phyloP scores from a whole-genome alignment of 2,797 vertebrate genomes.

The Neostethus bicornis region DNA sequence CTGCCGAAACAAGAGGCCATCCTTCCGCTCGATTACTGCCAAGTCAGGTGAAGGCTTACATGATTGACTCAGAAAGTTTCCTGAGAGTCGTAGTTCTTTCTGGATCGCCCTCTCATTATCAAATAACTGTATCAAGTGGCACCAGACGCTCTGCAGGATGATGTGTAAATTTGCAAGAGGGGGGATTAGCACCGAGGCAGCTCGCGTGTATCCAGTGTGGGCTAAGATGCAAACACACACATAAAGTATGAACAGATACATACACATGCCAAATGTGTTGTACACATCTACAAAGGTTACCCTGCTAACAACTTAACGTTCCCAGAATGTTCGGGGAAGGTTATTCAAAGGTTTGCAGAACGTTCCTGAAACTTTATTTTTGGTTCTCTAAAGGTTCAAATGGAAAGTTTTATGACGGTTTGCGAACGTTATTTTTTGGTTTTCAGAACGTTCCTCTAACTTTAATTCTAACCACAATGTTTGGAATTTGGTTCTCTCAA shows the following conservation, averaged over 20 bases:
- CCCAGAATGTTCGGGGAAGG: too few relatives aligned
- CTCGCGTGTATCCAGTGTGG: slow-evolving; percentile 42
- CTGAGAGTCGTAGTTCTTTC: slow-evolving; percentile 39
- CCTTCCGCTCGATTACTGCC: slow-evolving; percentile 55
- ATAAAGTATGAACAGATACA: slow-evolving; percentile 29
- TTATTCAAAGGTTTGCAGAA: too few relatives aligned
- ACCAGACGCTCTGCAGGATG: slow-evolving; percentile 23
- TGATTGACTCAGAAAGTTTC: slow-evolving; percentile 31
- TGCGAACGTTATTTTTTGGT: too few relatives aligned
- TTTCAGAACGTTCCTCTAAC: too few relatives aligned
- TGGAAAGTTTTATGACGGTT: too few relatives aligned
- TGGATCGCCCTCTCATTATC: slow-evolving; percentile 50
- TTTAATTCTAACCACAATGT: too few relatives aligned
- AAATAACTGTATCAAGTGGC: slow-evolving; percentile 47
- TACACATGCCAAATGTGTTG: slow-evolving; percentile 12
- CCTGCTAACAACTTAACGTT: too few relatives aligned
- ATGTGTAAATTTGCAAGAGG: slow-evolving; percentile 47
- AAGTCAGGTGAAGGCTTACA: slow-evolving; percentile 51
- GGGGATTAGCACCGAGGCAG: slow-evolving; percentile 51
- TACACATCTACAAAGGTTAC: background rate
- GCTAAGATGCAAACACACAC: slow-evolving; percentile 22
- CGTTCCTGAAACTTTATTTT: too few relatives aligned
- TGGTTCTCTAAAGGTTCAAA: too few relatives aligned
- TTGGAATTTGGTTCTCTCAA: too few relatives aligned
- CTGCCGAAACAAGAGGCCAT: slow-evolving; percentile 48